Evolutionary conservation across 2,113 vertebrate genomes (phyloP), one percentile per base, ranked within the genome.

Genomic region (Thamnophis sirtalis): DNA sequence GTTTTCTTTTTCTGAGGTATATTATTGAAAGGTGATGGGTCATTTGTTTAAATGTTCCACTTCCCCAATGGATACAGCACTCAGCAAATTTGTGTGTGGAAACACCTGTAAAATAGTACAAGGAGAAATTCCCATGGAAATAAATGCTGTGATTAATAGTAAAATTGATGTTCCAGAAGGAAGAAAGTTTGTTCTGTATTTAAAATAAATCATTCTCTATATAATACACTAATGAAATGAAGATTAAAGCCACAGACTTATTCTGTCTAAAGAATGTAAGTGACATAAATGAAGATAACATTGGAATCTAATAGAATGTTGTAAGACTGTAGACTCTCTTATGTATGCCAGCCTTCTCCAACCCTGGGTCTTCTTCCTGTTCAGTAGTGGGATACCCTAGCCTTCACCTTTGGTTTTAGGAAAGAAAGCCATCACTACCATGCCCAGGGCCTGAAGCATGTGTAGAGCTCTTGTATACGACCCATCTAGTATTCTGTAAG

Each of bases 281-380:
- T 84, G 63, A 63, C 33, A 24, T 88, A 91, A 92, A 91, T 89
- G 85, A 90, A 89, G 90, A 24, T 63, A 63, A 73, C 38, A 26
- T 15, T 19, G 38, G 21, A 58, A 33, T 92, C 86, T 24, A 73
- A 10, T 8, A 89, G 89, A 80, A 84, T 48, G 7, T 89, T 58
- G 11, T 86, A 88, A 87, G 11, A 21, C 49, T 85, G 19, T 86
- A 58, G 84, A 22, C n/a, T 11, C 11, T 68, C 4, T 68, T n/a
- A 68, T 13, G 11, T 68, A n/a, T 11, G 60, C 11, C 60, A n/a
- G 60, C 11, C 28, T 68, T 68, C 28, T 68, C 60, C 10, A 68
- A 13, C 60, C 10, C 13, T 5, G 26, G 9, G 9, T 68, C 28
- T 11, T 63, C 60, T 63, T 63, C 60, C 60, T n/a, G 11, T 68